Evolutionary conservation across 2,888 invertebrate genomes (phyloP), one percentile per base, ranked within the genome.

Genomic region (Spodoptera picta): DNA sequence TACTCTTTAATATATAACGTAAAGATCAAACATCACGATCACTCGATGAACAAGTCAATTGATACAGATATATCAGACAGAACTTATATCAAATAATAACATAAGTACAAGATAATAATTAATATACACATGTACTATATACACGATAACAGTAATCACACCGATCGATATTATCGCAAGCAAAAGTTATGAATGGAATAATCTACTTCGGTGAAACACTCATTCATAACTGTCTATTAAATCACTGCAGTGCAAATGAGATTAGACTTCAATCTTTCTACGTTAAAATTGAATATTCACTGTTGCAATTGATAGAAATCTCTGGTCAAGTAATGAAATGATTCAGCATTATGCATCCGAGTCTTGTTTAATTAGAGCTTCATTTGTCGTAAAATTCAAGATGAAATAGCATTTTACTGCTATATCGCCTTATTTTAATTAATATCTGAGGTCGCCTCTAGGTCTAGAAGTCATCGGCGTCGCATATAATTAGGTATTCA

Each of bases 281-380:
- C 0, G 1, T 1, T 44, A 68, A 43, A 36, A 36, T 5, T 2
- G 2, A 5, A 49, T 56, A 50, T 42, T 42, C n/a, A 19, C 14
- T 9, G 11, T n/a, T 36, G 23, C 24, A 54, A n/a, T 47, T 46
- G 14, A 53, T 56, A 6, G 44, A 54, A 31, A 53, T 47, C 54
- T 27, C 43, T 60, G 53, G 60, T 53, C 14, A 55, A 65, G 14
- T 62, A 51, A 57, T 68, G 11, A 69, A 73, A 69, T 69, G 24
- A 63, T 60, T 62, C 43, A 62, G 58, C 60, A 45, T 48, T 49
- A 49, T 54, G 46, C 51, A 55, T 36, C 36, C 11, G 24, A 51
- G 49, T 48, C 47, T 47, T 55, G 59, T 60, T 69, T n/a, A 42
- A 65, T 73, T 58, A 58, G 7, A 51, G n/a, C 24, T 61, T 55